Evolutionary conservation across 2,888 invertebrate genomes (phyloP).

Genomic region (Dasypogon diadema): DNA sequence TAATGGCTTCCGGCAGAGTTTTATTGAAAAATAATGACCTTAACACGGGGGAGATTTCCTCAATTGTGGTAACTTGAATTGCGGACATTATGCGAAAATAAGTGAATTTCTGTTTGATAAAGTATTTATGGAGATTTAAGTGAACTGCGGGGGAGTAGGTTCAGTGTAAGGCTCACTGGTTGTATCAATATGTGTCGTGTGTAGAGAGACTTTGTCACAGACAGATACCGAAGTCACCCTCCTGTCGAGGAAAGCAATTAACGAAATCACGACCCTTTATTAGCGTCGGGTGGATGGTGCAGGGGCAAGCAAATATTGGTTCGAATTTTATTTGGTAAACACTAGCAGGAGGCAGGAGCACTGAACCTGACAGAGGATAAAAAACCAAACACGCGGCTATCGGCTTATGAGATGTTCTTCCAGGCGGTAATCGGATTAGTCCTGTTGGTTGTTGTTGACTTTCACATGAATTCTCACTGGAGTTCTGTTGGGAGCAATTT

Average conservation of each 20-base stretch:
- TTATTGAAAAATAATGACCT: constrained; percentile 61
- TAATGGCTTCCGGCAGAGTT: constrained; percentile 61
- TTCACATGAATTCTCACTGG: constrained; percentile 54
- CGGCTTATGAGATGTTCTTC: constrained; percentile 44
- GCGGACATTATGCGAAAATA: constrained; percentile 41
- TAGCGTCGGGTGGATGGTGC: constrained; percentile 33
- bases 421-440: constrained; percentile 50
- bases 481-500: constrained; percentile 20
- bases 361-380: background rate
- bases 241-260: constrained; percentile 25
- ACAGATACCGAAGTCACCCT: background rate
- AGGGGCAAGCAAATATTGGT: constrained; percentile 29
- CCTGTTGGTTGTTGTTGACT: constrained; percentile 53
- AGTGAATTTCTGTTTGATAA: constrained; percentile 48
- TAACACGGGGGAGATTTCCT: constrained; percentile 54
- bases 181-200: background rate
- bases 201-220: background rate
- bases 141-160: background rate
- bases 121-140: constrained; percentile 46
- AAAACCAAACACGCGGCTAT: constrained; percentile 39
- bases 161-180: background rate
- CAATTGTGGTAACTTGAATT: constrained; percentile 52
- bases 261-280: constrained; percentile 46
- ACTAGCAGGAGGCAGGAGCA: background rate
- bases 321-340: constrained; percentile 45